These are phyloP conservation scores for Phalacrocorax carbo DNA, from an alignment of 2,113 vertebrate genomes.

Conservation along the genomic window DNA sequence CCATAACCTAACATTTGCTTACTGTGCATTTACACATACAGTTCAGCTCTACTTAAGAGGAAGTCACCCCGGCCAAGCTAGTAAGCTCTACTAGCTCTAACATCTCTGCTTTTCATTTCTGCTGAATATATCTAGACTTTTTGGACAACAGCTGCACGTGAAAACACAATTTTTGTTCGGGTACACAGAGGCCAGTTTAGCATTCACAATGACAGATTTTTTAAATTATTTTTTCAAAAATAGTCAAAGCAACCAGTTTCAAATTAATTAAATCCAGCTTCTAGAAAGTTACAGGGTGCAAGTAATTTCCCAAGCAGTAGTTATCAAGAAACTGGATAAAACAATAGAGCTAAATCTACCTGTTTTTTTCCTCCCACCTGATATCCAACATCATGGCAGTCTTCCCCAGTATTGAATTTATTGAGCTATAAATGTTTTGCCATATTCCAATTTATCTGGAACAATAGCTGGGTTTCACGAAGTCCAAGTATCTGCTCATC, in stretches of 20 bases:
- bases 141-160: not conserved
- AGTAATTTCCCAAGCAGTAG: not conserved
- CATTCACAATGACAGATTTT: not conserved
- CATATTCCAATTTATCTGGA: not conserved
- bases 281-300: not conserved
- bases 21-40: not conserved
- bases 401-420: not conserved
- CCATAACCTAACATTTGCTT: not conserved
- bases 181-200: not conserved
- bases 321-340: not conserved
- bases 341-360: not conserved
- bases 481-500: not conserved
- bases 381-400: not conserved
- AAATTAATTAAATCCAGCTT: not conserved
- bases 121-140: not conserved
- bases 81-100: not conserved
- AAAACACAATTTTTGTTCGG: not conserved
- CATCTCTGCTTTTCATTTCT: not conserved
- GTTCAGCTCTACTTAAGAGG: not conserved
- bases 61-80: not conserved
- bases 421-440: not conserved
- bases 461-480: not conserved
- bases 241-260: not conserved
- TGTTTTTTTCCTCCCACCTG: not conserved
- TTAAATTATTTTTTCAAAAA: not conserved